Conservation (phyloP, 2,113 vertebrate species). For the Amphiprion percula region DNA sequence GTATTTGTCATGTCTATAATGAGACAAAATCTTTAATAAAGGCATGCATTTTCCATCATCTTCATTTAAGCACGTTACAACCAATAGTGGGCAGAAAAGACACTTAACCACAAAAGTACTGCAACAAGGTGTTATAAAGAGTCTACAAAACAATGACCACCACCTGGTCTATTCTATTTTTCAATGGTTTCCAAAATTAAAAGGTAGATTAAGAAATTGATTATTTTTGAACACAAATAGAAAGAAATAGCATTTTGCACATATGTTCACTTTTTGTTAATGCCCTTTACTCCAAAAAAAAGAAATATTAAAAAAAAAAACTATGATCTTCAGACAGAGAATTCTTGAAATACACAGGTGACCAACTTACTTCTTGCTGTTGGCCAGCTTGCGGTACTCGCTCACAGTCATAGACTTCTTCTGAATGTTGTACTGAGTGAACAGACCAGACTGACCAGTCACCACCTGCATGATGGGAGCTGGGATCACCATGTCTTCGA, state of each 20-base stretch:
- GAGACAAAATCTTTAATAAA: too few species aligned
- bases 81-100: background rate
- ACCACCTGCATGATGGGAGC: constrained; percentile 98
- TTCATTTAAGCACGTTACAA: background rate
- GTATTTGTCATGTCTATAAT: too few species aligned
- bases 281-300: too few species aligned
- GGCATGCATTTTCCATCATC: too few species aligned
- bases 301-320: too few species aligned
- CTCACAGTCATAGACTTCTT: constrained; percentile 97
- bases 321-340: too few species aligned
- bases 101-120: background rate
- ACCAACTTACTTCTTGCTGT: constrained; percentile 92
- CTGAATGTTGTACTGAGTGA: constrained; percentile 99
- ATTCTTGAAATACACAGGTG: too few species aligned
- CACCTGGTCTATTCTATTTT: background rate
- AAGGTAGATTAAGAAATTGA: too few species aligned
- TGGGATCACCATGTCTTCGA: constrained; percentile 96
- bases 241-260: too few species aligned
- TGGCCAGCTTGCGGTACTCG: constrained; percentile 95
- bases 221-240: too few species aligned
- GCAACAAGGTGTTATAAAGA: background rate
- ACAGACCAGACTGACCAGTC: constrained; percentile 96
- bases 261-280: too few species aligned
- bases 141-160: background rate
- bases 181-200: background rate